Evolutionary conservation across 2,797 vertebrate species (phyloP).

Genomic region (Zenarchopterus dispar): DNA sequence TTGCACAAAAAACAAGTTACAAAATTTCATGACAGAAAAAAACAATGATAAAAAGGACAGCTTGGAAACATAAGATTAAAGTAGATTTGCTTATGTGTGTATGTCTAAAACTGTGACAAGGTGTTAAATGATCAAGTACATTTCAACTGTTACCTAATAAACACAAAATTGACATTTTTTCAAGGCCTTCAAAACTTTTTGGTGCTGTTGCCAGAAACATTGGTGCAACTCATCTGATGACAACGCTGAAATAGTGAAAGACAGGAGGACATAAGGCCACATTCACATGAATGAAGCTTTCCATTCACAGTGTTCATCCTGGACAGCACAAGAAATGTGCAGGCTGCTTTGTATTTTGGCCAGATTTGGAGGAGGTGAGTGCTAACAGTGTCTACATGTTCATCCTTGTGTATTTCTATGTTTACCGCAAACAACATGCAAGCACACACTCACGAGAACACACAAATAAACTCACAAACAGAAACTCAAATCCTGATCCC

Average conservation of each 20-base stretch:
- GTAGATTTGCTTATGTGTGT: too few relatives aligned
- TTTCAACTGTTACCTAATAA: not conserved
- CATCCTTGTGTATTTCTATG: constrained; percentile 59
- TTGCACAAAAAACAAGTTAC: too few relatives aligned
- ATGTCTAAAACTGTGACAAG: too few relatives aligned
- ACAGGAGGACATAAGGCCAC: constrained; percentile 13
- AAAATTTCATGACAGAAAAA: too few relatives aligned
- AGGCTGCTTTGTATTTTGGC: constrained; percentile 61
- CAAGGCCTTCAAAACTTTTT: constrained; percentile 8
- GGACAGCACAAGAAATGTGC: constrained; percentile 35
- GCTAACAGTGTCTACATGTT: constrained; percentile 56
- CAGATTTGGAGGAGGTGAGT: constrained; percentile 65
- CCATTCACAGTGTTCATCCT: constrained; percentile 45
- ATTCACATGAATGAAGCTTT: constrained; percentile 37
- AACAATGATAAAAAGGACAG: too few relatives aligned
- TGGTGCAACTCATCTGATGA: constrained; percentile 15
- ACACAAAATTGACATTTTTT: not conserved
- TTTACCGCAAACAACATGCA: constrained; percentile 54
- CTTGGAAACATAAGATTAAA: too few relatives aligned
- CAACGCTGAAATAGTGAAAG: constrained; percentile 26
- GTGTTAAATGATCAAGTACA: not conserved
- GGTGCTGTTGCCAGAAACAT: constrained; percentile 5
- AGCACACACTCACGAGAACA: constrained; percentile 43
- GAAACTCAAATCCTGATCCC: constrained; percentile 67
- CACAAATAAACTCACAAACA: constrained; percentile 59